Conservation (phyloP, 2,888 invertebrate species). For the Agelastica alni region DNA sequence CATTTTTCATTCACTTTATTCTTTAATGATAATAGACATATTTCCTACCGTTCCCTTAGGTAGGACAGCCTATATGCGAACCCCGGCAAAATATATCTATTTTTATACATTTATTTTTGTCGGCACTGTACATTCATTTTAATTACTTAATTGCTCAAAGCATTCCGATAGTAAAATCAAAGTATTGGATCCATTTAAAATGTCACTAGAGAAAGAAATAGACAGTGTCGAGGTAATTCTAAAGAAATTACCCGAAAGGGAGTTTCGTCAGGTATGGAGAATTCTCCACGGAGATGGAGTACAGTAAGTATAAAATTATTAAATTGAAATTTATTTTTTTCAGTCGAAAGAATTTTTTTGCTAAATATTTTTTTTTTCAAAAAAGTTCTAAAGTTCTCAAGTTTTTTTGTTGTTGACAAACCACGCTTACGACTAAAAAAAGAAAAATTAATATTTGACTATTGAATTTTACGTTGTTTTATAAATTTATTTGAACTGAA, state of each 20-base stretch:
- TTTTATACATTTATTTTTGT: constrained; percentile 27
- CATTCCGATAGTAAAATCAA: constrained; percentile 6
- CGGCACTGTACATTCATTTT: neutral
- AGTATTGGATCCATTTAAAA: constrained; percentile 14
- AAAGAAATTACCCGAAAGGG: constrained; percentile 24
- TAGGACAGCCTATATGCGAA: neutral
- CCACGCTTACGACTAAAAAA: too few relatives aligned
- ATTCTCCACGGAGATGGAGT: constrained; percentile 29
- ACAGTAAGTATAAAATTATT: constrained; percentile 29
- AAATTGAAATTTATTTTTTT: neutral
- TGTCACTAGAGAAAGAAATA: constrained; percentile 27
- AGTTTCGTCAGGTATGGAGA: constrained; percentile 28
- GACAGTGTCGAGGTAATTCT: constrained; percentile 29
- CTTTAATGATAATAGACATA: too few relatives aligned
- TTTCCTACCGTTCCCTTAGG: too few relatives aligned
- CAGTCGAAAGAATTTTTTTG: too few relatives aligned
- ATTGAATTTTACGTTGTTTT: too few relatives aligned
- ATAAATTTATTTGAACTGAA: too few relatives aligned
- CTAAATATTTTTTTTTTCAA: too few relatives aligned
- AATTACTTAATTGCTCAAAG: constrained; percentile 9
- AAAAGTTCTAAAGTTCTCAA: too few relatives aligned
- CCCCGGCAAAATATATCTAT: constrained; percentile 14
- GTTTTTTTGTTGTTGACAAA: too few relatives aligned
- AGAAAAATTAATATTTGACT: too few relatives aligned
- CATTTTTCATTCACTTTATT: too few relatives aligned